Base-by-base conservation (phyloP, 2,888 invertebrate species). In the Eupithecia vulgata region DNA sequence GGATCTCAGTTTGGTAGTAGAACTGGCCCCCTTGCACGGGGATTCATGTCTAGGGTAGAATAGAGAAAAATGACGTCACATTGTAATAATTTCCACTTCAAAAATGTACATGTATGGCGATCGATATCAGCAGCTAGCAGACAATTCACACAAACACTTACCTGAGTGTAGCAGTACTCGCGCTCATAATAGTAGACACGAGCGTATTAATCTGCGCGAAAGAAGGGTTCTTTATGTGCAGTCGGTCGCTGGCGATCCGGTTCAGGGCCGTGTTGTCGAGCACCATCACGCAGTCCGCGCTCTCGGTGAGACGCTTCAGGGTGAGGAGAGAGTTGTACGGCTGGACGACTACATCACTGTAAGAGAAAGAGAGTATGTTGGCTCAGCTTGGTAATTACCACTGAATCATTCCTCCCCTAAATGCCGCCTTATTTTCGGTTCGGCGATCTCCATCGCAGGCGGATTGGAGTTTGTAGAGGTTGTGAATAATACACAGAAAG, bases 161-260 rank as follows among this genome's bases (percentile, higher is more conserved):
- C 96, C 99, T 96, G 57, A 99, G 94, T 3, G 99, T 99, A 13
- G 99, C 98, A 0, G 99, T 99, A 81, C 98, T 98, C 48, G 99
- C 98, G 45, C 99, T 99, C 99, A 99, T 99, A 69, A 99, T 99
- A 5, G 99, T 99, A 15, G 99, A 99, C 0, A 99, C 99, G 72
- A 99, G 95, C 59, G 98, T 98, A 90, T 99, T 99, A 83, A 99
- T 99, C 93, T 99, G 99, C 30, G 98, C 97, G 87, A 99, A 99
- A 1, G 98, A 98, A 0, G 99, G 99, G 90, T 98, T 99, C 89
- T 98, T 97, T 84, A 99, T 98, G 84, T 98, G 99, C 40, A 99
- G 95, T 65, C 99, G 95, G 87, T 99, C 99, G 12, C 97, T 97
- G 34, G 98, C 98, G 82, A 98, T 98, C 77, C 98, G 95, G 93